A percentile compares a stretch with the other conserved stretches of the same genome.
Conservation (phyloP, 2,113 vertebrate species). For the Semicossyphus pulcher region DNA sequence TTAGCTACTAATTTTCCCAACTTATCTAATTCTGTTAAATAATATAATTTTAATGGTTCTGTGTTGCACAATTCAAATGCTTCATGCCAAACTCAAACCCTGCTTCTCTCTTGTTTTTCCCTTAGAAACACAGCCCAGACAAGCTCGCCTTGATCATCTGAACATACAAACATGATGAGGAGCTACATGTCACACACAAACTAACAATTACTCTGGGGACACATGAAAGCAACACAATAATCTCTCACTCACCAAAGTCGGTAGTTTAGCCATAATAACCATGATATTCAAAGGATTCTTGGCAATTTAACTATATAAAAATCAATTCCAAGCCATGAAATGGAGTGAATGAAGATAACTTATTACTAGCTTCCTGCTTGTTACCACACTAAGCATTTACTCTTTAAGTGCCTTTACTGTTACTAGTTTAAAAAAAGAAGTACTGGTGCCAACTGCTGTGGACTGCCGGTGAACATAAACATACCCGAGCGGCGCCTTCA, state of each 20-base stretch:
- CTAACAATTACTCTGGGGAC: constrained; percentile 6
- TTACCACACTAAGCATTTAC: too few relatives aligned
- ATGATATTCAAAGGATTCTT: too few relatives aligned
- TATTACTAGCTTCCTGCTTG: too few relatives aligned
- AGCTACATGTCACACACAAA: constrained; percentile 3
- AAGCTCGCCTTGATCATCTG: neutral
- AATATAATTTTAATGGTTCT: too few relatives aligned
- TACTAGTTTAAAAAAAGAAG: neutral
- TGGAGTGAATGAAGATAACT: too few relatives aligned
- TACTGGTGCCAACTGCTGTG: neutral
- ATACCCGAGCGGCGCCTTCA: constrained; percentile 56
- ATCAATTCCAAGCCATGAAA: too few relatives aligned
- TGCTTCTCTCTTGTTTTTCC: neutral
- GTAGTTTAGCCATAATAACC: too few relatives aligned
- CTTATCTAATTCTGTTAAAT: too few relatives aligned
- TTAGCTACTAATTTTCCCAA: neutral
- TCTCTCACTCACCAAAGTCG: too few relatives aligned
- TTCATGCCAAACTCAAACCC: neutral
- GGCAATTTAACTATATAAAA: too few relatives aligned
- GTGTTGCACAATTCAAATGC: too few relatives aligned
- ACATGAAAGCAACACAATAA: neutral
- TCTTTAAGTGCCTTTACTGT: too few relatives aligned
- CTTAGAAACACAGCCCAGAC: neutral
- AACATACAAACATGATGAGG: constrained; percentile 3
- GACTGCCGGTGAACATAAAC: neutral